Evolutionary conservation across 1,140 invertebrate species (phyloP).

Genomic region (Stegodyphus mimosarum): DNA sequence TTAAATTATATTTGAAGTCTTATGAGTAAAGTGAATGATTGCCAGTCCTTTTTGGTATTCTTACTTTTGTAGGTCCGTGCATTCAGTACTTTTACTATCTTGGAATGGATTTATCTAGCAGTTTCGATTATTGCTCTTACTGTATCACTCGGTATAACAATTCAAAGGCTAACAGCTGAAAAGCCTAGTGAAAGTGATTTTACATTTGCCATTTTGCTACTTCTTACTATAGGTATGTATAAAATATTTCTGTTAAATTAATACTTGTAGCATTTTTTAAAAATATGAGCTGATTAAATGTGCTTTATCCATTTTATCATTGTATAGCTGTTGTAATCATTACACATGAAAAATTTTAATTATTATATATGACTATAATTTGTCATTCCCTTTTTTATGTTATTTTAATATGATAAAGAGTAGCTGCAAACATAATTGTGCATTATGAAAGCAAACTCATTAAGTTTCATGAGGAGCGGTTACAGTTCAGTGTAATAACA

Average conservation of each 20-base stretch:
- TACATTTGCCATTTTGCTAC: conserved; percentile 49
- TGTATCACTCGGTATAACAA: conserved; percentile 41
- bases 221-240: conserved; percentile 44
- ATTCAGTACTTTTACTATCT: conserved; percentile 40
- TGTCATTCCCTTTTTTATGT: too few species aligned
- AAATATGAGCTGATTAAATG: not conserved
- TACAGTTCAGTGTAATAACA: too few species aligned
- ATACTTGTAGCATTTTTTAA: not conserved
- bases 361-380: too few species aligned
- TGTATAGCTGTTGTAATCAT: not conserved
- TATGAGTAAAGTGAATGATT: too few species aligned
- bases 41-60: too few species aligned
- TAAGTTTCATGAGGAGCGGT: too few species aligned
- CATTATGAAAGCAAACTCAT: too few species aligned
- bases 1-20: too few species aligned
- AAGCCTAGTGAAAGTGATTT: conserved; percentile 42
- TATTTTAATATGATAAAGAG: too few species aligned
- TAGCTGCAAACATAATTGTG: too few species aligned
- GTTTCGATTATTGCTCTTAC: conserved; percentile 32
- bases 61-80: conserved; percentile 42
- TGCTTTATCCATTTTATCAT: not conserved
- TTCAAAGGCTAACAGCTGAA: conserved; percentile 33
- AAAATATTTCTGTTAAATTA: not conserved
- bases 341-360: too few species aligned
- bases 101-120: conserved; percentile 54